These are phyloP conservation scores for Sula dactylatra DNA, from an alignment of 2,113 vertebrate species.

Conservation along the genomic window DNA sequence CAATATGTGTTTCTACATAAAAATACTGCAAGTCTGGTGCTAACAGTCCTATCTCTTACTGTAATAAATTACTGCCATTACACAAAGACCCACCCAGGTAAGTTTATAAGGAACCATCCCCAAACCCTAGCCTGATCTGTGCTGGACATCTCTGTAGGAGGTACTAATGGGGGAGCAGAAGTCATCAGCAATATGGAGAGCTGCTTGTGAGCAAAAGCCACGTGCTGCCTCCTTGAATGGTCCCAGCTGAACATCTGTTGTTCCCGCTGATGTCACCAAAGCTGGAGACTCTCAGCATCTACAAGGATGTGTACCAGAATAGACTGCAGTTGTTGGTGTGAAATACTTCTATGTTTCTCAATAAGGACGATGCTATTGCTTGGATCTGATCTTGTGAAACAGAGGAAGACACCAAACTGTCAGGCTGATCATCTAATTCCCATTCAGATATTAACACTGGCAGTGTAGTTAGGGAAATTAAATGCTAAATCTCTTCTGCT, in stretches of 20 bases:
- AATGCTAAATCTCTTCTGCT: not conserved
- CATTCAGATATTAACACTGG: not conserved
- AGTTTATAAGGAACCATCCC: not conserved
- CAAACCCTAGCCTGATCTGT: not conserved
- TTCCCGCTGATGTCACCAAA: not conserved
- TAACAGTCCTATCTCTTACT: not conserved
- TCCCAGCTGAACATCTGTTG: not conserved
- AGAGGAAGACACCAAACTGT: not conserved
- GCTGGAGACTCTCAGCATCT: not conserved
- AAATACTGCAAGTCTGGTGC: not conserved
- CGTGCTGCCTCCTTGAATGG: not conserved
- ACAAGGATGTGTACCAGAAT: rapidly evolving
- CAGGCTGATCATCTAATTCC: not conserved
- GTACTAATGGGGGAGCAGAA: not conserved
- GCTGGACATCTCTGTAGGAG: not conserved
- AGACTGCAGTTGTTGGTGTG: not conserved
- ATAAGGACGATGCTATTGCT: not conserved
- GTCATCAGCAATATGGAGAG: not conserved
- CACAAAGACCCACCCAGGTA: not conserved
- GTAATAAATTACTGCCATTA: not conserved
- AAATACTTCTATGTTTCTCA: not conserved
- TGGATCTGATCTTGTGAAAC: not conserved
- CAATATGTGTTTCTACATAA: not conserved
- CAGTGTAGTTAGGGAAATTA: not conserved
- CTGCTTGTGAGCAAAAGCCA: not conserved